Evolutionary conservation across 2,113 vertebrate species (phyloP), one percentile per base, ranked within the genome.

Genomic region (Mesoclemmys tuberculata): DNA sequence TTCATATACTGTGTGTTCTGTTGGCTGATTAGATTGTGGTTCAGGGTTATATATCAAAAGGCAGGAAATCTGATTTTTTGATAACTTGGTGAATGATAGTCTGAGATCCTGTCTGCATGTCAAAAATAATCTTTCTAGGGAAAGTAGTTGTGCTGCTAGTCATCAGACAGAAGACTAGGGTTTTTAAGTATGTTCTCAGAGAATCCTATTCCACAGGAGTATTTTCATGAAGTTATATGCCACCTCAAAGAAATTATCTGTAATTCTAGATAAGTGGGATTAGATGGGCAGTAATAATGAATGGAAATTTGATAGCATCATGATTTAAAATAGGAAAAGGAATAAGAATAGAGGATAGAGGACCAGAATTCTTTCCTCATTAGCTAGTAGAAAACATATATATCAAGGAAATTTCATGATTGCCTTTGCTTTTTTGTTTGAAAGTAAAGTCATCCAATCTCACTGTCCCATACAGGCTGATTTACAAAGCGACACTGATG

Each of bases 171-270:
- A 94, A 58, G 0, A 41, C 68, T 38, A 68, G 11, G 56, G 52
- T 89, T 95, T 92, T 86, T 85, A 90, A 83, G 89, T 77, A 93
- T 44, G 11, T 27, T 75, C 13, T 5, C 55, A 96, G 84, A 3
- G 85, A 94, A 84, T 92, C 55, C 35, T 29, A 87, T 54, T 26
- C 54, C 87, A 82, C 2, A 55, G 38, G 87, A 87, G 10, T 8
- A 80, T 8, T 46, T 86, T 83, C 27, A 61, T 61, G 27, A 61
- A 61, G 56, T 61, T 61, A 61, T 61, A 6, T 31, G 29, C 56
- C 29, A 31, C 29, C 29, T 61, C 27, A 82, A 51, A 61, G 86
- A 88, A 88, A 55, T 2, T 80, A 21, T 48, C 18, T 0, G 1
- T 80, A 19, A n/a, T 82, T 35, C 2, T 74, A 13, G 90, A 74